phyloP scores from a whole-genome alignment of 2,888 invertebrate species.

The Cephalotes varians region DNA sequence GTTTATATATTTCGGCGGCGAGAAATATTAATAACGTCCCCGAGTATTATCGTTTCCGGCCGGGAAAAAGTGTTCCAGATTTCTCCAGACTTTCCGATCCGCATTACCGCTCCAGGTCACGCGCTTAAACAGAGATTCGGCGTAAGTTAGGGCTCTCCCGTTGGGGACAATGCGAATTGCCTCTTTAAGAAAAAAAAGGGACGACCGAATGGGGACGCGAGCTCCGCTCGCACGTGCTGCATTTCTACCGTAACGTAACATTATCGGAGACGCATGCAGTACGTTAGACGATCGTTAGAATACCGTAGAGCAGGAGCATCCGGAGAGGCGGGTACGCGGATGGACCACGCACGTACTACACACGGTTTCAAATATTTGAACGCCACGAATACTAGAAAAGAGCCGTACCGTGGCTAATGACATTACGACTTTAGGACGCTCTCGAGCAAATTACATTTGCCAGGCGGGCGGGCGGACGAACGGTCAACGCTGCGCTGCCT shows the following conservation, averaged over 20 bases:
- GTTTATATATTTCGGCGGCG: constrained; percentile 23
- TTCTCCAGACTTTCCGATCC: constrained; percentile 48
- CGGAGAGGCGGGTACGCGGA: background rate
- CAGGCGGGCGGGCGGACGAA: constrained; percentile 29
- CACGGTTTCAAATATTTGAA: constrained; percentile 67
- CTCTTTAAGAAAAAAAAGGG: constrained; percentile 57
- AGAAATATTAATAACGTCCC: constrained; percentile 59
- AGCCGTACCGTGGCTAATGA: constrained; percentile 67
- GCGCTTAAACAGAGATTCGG: constrained; percentile 67
- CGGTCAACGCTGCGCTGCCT: constrained; percentile 11
- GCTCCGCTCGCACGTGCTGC: constrained; percentile 24
- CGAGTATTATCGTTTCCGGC: constrained; percentile 47
- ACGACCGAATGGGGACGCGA: constrained; percentile 8
- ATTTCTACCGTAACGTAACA: constrained; percentile 63
- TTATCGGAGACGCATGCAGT: constrained; percentile 58
- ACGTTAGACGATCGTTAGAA: constrained; percentile 40
- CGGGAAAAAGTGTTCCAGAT: constrained; percentile 43
- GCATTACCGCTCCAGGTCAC: constrained; percentile 68
- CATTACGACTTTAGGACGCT: constrained; percentile 74
- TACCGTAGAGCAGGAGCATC: constrained; percentile 31
- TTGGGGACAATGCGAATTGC: constrained; percentile 61
- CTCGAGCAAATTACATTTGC: constrained; percentile 74
- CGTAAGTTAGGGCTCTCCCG: constrained; percentile 64
- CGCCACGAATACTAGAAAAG: constrained; percentile 70
- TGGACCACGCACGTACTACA: background rate